phyloP scores from a whole-genome alignment of 2,888 invertebrate species.

The Zootermopsis nevadensis region DNA sequence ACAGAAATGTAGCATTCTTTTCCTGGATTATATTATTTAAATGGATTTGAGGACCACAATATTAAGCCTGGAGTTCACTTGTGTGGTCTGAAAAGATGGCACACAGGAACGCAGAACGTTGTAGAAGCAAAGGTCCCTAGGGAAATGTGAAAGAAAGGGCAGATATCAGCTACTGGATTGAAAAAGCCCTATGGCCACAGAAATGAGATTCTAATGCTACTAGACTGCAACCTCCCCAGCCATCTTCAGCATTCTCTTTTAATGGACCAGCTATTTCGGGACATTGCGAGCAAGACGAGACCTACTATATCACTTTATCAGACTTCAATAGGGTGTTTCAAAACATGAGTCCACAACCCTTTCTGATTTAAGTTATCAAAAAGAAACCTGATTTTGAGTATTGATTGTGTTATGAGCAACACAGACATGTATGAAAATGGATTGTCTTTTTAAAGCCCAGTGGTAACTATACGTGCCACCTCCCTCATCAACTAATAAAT shows the following conservation, averaged over 20 bases:
- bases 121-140: background rate
- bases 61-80: background rate
- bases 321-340: too few relatives aligned
- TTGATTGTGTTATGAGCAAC: too few relatives aligned
- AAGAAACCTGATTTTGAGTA: too few relatives aligned
- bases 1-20: background rate
- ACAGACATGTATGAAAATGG: too few relatives aligned
- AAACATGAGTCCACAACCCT: too few relatives aligned
- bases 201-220: conserved; percentile 6
- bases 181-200: background rate
- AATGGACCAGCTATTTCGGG: background rate
- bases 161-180: background rate
- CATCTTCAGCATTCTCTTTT: too few relatives aligned
- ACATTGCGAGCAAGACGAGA: background rate
- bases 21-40: background rate
- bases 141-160: background rate
- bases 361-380: too few relatives aligned
- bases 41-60: background rate
- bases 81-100: background rate
- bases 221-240: background rate
- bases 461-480: too few relatives aligned
- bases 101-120: background rate
- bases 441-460: too few relatives aligned
- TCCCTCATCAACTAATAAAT: too few relatives aligned
- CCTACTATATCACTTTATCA: too few relatives aligned